Base-by-base conservation (phyloP, 2,113 vertebrate genomes). In the Excalfactoria chinensis region DNA sequence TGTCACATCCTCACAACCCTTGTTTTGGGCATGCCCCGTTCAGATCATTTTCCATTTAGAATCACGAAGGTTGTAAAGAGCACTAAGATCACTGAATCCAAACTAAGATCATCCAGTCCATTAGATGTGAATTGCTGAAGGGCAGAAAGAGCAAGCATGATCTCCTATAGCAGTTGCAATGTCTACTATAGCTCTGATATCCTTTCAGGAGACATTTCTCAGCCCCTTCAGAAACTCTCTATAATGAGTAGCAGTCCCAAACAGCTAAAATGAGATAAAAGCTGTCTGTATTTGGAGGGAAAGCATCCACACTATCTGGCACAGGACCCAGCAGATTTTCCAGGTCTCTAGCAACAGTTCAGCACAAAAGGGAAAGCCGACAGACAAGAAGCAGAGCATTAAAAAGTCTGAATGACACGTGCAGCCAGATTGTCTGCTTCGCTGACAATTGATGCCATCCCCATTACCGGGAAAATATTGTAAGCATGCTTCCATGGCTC, bases 401-500 rank as follows among this genome's bases (percentile, higher is more conserved):
- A 85, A 83, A 56, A 60, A 89, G 89, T 48, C 91, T 92, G 91
- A 95, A 80, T 88, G 93, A 92, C 95, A 96, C 82, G 13, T 84
- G 84, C 84, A 92, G 89, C 89, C 89, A 92, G 84, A 89, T 89
- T 95, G 87, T 88, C 94, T 93, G 89, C 84, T 93, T 86, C 23
- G 1, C 87, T 95, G 94, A 89, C 87, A 93, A 77, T 74, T 96
- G 93, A 92, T 93, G 93, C 89, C 91, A 71, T 89, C 51, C 89
- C 89, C 71, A 81, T 92, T 86, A 80, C 85, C 44, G 85, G 60
- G 63, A 88, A 94, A 89, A 94, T 53, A 84, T 28, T 74, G 46
- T 85, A 83, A 92, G 78, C 78, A 34, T 46, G 84, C 75, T 89
- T 92, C 78, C 84, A 35, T 71, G 37, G 51, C 16, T 5, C 72